Conservation (phyloP, 2,797 vertebrate species). For the Alfaro cultratus region DNA sequence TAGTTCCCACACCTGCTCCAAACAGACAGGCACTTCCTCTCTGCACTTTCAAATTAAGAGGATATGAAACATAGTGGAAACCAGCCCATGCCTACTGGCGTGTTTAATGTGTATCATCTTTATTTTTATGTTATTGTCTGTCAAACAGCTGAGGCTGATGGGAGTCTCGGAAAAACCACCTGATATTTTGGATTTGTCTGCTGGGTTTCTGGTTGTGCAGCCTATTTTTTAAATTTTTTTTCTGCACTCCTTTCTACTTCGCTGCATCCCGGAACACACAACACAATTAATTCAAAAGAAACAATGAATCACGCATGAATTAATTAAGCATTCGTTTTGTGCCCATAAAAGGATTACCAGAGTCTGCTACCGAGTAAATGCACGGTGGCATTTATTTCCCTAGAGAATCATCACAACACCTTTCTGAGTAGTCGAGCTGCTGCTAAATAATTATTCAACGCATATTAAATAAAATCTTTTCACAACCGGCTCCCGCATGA, state of each 20-base stretch:
- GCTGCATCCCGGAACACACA: conserved; percentile 8
- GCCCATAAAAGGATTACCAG: conserved; percentile 27
- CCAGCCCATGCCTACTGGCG: not conserved
- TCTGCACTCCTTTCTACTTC: not conserved
- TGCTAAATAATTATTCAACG: conserved; percentile 37
- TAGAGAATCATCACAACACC: conserved; percentile 34
- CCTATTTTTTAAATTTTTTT: too few relatives aligned
- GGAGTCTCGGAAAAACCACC: not conserved
- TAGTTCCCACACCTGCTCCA: not conserved
- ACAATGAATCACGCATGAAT: conserved; percentile 6
- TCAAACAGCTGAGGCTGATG: conserved; percentile 4
- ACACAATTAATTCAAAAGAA: conserved; percentile 6
- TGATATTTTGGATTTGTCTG: not conserved
- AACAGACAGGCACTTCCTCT: not conserved
- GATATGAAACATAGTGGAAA: not conserved
- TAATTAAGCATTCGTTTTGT: conserved; percentile 35
- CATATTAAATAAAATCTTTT: conserved; percentile 68
- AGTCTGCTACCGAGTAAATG: conserved; percentile 32
- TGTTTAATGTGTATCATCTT: not conserved
- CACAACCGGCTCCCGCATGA: conserved; percentile 40
- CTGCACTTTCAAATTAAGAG: not conserved
- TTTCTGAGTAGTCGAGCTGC: conserved; percentile 30
- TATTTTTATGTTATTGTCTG: not conserved
- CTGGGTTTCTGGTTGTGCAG: not conserved
- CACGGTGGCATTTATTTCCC: conserved; percentile 26